Evolutionary conservation across 2,797 vertebrate species (phyloP).

Genomic region (Lutjanus argentimaculatus): DNA sequence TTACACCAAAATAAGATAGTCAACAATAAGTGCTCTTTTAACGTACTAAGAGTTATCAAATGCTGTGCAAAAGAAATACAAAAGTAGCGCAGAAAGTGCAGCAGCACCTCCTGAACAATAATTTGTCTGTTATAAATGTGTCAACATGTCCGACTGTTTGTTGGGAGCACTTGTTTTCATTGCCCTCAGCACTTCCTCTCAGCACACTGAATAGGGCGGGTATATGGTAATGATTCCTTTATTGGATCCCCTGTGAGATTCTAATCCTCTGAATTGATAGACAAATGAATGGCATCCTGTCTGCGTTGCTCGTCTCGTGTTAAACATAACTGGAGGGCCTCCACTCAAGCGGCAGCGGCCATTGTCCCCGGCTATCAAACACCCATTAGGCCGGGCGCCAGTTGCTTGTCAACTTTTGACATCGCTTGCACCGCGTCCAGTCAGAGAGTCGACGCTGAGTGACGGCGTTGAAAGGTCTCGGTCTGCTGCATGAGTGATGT

Average conservation of each 20-base stretch:
- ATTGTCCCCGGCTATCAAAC: constrained; percentile 82
- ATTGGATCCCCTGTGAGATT: constrained; percentile 71
- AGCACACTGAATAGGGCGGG: constrained; percentile 60
- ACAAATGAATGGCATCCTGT: constrained; percentile 80
- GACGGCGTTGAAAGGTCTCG: constrained; percentile 67
- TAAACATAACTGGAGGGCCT: constrained; percentile 72
- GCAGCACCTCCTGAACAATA: constrained; percentile 14
- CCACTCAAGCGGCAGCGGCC: constrained; percentile 70
- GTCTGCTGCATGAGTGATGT: constrained; percentile 61
- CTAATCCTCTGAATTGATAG: constrained; percentile 72
- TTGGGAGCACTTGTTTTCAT: constrained; percentile 62
- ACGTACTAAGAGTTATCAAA: background rate
- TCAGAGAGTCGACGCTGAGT: constrained; percentile 54
- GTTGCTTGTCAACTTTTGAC: constrained; percentile 81
- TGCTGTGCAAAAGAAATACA: background rate
- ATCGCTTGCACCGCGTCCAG: constrained; percentile 62
- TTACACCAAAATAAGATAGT: background rate
- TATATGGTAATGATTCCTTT: constrained; percentile 77
- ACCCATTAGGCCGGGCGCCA: constrained; percentile 83
- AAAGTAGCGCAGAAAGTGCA: no score
- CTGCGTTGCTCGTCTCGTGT: constrained; percentile 67
- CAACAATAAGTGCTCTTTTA: no score
- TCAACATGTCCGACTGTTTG: constrained; percentile 51
- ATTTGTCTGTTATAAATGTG: constrained; percentile 45
- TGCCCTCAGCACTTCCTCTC: constrained; percentile 63